These are phyloP conservation scores for Temnothorax longispinosus DNA, from an alignment of 1,140 invertebrate genomes.

Conservation along the genomic window DNA sequence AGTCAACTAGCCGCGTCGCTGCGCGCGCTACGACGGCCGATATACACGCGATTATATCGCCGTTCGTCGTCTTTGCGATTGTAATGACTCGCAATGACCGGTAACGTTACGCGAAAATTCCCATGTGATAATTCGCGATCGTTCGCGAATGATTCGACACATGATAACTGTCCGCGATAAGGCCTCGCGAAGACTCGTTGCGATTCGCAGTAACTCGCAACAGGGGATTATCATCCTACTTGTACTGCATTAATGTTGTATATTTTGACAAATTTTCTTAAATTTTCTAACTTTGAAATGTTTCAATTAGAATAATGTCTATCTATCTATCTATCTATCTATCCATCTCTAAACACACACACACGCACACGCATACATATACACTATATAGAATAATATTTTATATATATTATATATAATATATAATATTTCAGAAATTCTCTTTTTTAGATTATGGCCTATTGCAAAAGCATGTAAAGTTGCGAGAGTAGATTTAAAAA, in stretches of 20 bases:
- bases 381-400: too few species aligned
- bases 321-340: too few species aligned
- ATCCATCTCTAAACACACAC: too few species aligned
- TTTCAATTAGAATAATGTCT: background rate
- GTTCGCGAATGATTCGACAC: background rate
- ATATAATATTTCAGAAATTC: background rate
- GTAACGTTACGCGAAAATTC: background rate
- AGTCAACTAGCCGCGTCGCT: conserved; percentile 66
- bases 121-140: background rate
- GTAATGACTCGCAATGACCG: background rate
- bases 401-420: background rate
- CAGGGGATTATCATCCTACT: background rate
- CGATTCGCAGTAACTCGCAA: background rate
- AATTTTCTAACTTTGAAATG: background rate
- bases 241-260: too few species aligned
- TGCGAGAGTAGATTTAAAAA: background rate
- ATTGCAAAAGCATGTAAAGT: background rate
- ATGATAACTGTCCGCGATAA: background rate
- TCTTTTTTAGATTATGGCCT: background rate
- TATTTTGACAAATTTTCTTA: background rate
- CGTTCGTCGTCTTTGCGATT: conserved; percentile 19
- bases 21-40: conserved; percentile 57
- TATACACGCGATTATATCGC: conserved; percentile 33
- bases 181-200: background rate
- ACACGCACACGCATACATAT: too few species aligned